These are phyloP conservation scores for Rhincodon typus DNA, from an alignment of 2,797 vertebrate species.

Conservation along the genomic window DNA sequence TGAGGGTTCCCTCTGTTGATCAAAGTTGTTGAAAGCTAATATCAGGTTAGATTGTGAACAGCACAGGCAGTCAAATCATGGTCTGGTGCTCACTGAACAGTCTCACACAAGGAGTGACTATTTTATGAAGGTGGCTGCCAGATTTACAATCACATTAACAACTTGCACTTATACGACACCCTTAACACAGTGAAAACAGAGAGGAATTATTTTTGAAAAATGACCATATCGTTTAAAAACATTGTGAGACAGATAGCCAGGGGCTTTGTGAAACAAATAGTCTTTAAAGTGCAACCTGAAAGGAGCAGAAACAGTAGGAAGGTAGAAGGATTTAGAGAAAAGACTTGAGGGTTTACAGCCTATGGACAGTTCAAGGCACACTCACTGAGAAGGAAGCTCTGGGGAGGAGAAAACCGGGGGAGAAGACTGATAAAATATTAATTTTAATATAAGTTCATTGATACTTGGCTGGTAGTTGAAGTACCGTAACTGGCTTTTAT, in stretches of 20 bases:
- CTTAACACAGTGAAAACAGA: not conserved
- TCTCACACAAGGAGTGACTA: not conserved
- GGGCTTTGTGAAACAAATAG: not conserved
- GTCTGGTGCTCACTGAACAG: not conserved
- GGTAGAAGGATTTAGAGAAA: not conserved
- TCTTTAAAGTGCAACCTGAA: not conserved
- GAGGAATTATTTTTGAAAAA: not conserved
- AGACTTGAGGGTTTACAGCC: not conserved
- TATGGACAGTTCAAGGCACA: not conserved
- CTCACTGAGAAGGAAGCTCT: not conserved
- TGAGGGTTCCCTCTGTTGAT: not conserved
- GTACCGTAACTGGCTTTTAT: not conserved
- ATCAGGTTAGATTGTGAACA: not conserved
- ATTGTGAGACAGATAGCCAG: not conserved
- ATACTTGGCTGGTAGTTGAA: not conserved
- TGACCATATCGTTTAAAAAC: not conserved
- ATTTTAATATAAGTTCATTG: not conserved
- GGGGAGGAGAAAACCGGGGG: not conserved
- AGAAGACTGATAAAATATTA: not conserved
- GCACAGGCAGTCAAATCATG: not conserved
- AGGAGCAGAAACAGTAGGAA: not conserved
- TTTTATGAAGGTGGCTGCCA: not conserved
- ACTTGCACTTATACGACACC: not conserved
- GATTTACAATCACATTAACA: not conserved
- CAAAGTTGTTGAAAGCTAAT: too few species aligned